Conservation (phyloP, 2,888 invertebrate species). For the Punctoribates punctum region DNA sequence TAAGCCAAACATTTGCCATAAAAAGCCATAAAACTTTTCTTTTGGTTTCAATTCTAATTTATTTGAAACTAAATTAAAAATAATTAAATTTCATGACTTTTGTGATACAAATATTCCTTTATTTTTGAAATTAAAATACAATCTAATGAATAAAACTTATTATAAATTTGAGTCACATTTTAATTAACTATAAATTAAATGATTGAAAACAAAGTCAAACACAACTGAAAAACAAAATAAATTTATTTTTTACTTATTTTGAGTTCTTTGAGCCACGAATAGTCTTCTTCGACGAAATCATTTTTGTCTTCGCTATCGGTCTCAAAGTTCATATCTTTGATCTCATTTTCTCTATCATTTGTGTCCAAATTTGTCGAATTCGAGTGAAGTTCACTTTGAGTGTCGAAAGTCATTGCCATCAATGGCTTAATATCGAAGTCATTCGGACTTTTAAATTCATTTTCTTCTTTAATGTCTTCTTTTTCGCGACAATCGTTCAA, state of each 20-base stretch:
- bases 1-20: background rate
- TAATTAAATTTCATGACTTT: no score
- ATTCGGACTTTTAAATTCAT: background rate
- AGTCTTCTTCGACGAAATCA: conserved; percentile 9
- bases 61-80: no score
- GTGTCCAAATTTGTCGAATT: conserved; percentile 1
- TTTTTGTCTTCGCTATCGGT: background rate
- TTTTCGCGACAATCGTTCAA: background rate
- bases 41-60: no score
- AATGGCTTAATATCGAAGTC: conserved; percentile 1
- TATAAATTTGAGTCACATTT: no score
- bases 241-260: background rate
- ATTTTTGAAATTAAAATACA: no score
- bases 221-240: no score
- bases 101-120: no score
- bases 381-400: background rate
- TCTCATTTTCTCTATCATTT: conserved; percentile 12
- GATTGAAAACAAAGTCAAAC: no score
- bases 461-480: background rate
- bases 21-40: no score
- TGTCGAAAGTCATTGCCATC: background rate
- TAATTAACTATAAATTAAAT: no score
- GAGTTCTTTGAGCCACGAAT: conserved; percentile 28
- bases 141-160: no score
- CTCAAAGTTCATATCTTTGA: background rate